A percentile compares a stretch with the other conserved stretches of the same genome.
Evolutionary conservation across 2,888 invertebrate genomes (phyloP).

Genomic region (Sisyra terminalis): DNA sequence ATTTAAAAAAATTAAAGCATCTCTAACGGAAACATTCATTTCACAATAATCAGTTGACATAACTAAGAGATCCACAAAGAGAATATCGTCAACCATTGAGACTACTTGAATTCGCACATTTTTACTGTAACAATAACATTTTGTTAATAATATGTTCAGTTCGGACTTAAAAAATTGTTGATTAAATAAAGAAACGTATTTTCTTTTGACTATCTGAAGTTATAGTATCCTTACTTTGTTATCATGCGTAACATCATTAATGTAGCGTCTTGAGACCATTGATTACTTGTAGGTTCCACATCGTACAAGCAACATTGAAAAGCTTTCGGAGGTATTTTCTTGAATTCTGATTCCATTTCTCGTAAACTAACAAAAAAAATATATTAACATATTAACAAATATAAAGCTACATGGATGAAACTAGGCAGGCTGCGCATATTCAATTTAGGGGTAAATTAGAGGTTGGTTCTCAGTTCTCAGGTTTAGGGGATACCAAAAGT

Average conservation of each 20-base stretch:
- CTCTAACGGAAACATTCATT: constrained; percentile 25
- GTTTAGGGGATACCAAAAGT: no score
- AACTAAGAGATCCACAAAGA: constrained; percentile 12
- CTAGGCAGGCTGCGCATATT: no score
- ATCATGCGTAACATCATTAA: constrained; percentile 39
- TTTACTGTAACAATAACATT: constrained; percentile 12
- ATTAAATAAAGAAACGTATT: no score
- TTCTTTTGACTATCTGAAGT: neutral
- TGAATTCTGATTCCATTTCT: constrained; percentile 28
- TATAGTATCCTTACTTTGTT: constrained; percentile 33
- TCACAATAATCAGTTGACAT: constrained; percentile 16
- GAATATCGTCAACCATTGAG: constrained; percentile 8
- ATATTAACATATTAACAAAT: neutral
- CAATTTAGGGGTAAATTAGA: no score
- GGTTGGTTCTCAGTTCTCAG: no score
- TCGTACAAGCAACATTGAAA: constrained; percentile 40
- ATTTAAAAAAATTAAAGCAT: constrained; percentile 27
- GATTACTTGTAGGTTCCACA: constrained; percentile 30
- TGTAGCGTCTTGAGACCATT: constrained; percentile 37
- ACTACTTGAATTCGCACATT: constrained; percentile 10
- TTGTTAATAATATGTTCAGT: neutral
- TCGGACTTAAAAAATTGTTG: neutral
- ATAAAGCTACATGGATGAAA: no score
- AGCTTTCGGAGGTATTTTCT: constrained; percentile 33
- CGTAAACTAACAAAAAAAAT: constrained; percentile 26